Conservation (phyloP, 2,888 invertebrate species). For the Oligia fasciuncula region DNA sequence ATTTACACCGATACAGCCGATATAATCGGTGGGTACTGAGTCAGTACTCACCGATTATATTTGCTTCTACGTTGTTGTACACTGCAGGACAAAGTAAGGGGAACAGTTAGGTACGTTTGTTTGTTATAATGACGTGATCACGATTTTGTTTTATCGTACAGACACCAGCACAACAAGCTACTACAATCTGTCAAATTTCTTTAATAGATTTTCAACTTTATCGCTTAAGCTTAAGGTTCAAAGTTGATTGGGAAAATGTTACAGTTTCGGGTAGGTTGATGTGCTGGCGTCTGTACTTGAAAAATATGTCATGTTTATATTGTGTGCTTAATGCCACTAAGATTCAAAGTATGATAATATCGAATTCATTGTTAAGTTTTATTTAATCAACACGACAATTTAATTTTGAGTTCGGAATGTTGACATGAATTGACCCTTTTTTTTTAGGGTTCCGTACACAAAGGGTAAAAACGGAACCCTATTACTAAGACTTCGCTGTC, state of each 20-base stretch:
- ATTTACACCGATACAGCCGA: too few relatives aligned
- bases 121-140: conserved; percentile 24
- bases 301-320: not conserved
- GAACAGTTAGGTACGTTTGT: not conserved
- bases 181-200: too few relatives aligned
- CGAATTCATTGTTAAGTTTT: not conserved
- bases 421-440: not conserved
- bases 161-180: too few relatives aligned
- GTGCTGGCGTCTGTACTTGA: not conserved
- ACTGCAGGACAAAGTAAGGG: conserved; percentile 47
- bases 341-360: not conserved
- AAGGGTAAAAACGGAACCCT: too few relatives aligned
- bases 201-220: too few relatives aligned
- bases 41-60: conserved; percentile 68
- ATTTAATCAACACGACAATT: not conserved
- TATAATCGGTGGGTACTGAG: too few relatives aligned
- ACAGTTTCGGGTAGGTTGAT: too few relatives aligned
- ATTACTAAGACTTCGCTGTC: too few relatives aligned
- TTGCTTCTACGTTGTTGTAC: conserved; percentile 46
- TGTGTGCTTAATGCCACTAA: not conserved
- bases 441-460: too few relatives aligned
- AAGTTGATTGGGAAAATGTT: too few relatives aligned
- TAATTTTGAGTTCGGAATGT: not conserved
- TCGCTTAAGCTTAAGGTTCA: too few relatives aligned
- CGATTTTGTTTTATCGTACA: conserved; percentile 17